Percentiles rank a stretch among this genome's conserved stretches.
phyloP scores from a whole-genome alignment of 2,113 vertebrate species.

The Athene noctua region DNA sequence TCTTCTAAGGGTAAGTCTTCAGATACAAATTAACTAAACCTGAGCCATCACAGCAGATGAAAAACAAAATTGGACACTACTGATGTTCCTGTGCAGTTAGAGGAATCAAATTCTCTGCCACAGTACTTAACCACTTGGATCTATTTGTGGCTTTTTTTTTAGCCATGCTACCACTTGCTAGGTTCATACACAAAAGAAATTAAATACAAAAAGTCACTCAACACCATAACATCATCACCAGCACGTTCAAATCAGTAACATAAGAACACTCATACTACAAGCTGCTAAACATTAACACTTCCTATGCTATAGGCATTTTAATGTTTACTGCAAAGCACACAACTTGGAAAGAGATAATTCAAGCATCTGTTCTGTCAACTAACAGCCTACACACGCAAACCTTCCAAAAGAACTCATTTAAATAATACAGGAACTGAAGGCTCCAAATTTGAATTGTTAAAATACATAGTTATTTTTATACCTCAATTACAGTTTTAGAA shows the following conservation, averaged over 20 bases:
- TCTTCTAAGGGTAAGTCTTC: background rate
- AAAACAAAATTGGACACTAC: background rate
- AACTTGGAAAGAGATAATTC: background rate
- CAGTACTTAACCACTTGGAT: background rate
- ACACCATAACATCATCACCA: background rate
- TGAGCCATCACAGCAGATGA: background rate
- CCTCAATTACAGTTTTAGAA: background rate
- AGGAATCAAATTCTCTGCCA: background rate
- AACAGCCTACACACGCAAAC: background rate
- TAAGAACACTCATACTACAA: background rate
- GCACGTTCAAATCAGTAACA: background rate
- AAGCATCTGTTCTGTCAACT: constrained; percentile 29
- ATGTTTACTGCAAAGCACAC: background rate
- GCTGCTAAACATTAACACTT: constrained; percentile 6
- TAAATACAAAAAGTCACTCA: background rate
- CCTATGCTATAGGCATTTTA: background rate
- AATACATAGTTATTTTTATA: background rate
- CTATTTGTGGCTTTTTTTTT: background rate
- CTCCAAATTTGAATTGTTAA: background rate
- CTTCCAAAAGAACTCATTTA: background rate
- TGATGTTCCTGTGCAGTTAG: background rate
- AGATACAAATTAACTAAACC: background rate
- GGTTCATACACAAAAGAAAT: background rate
- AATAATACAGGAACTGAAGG: background rate
- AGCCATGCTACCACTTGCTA: background rate